Evolutionary conservation across 92 coral and sea anemone species (phyloP), one percentile per base, ranked within the genome.

Genomic region (Palythoa heliodiscus): DNA sequence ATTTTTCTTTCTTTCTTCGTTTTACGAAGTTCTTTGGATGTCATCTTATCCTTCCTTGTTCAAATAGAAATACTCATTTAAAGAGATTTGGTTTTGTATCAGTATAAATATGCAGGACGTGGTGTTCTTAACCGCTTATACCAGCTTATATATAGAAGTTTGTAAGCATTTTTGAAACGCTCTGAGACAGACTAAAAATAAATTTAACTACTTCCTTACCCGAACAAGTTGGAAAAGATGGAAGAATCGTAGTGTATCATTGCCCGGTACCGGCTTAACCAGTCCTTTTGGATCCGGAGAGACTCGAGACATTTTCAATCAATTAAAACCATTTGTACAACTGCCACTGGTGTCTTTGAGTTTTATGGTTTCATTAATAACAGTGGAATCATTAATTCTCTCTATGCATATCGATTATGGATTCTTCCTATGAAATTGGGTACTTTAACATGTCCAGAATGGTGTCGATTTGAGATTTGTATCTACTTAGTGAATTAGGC

Each of bases 261-360:
- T 66, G 13, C 94, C 94, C 15, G 94, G 94, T 8, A 92, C 90
- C n/a, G 81, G 77, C 23, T 29, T 57, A 47, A 64, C 87, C 7
- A 77, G 55, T 11, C 22, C 40, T 16, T 29, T 16, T 15, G 81
- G 67, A 6, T 37, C 54, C n/a, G 93, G 93, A 63, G 83, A 71
- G 24, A 90, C 93, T 84, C 29, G 24, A 23, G 84, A 47, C 84
- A 80, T 80, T 19, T 39, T n/a, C 39, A n/a, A 17, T 66, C 48
- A 80, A 80, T 22, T 37, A 9, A 75, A 23, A 13, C 23, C 81
- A 24, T 4, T 14, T 47, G 24, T 12, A n/a, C 20, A 2, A 43
- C 74, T 43, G 0, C 20, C 7, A 43, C 74, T 43, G 0, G 40
- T 20, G 60, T 19, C 60, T 61, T 78, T 37, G 35, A 63, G 55